A percentile compares a stretch with the other conserved stretches of the same genome.
Evolutionary conservation across 2,797 vertebrate species (phyloP).

Genomic region (Megalops cyprinoides): DNA sequence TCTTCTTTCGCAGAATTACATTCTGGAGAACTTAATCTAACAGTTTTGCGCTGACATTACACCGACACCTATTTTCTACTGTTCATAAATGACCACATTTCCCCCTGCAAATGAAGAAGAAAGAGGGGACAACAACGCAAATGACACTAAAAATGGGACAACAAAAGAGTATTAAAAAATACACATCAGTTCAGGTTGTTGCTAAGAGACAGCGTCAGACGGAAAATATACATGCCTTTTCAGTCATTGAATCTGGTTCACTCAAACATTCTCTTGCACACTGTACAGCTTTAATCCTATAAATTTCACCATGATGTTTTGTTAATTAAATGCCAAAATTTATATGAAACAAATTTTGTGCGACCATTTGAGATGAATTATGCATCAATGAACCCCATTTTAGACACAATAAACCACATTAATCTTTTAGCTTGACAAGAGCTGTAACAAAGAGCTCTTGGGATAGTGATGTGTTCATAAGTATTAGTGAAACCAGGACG

Average conservation of each 20-base stretch:
- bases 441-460: too few species aligned
- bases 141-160: background rate
- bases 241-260: background rate
- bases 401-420: too few species aligned
- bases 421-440: too few species aligned
- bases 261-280: background rate
- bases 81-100: too few species aligned
- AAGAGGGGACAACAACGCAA: background rate
- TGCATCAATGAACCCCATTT: background rate
- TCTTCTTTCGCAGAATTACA: background rate
- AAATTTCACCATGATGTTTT: background rate
- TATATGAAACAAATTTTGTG: background rate
- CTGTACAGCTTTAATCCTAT: background rate
- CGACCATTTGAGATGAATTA: too few species aligned
- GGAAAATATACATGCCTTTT: background rate
- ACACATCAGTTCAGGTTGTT: background rate
- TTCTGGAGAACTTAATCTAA: background rate
- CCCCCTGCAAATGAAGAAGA: too few species aligned
- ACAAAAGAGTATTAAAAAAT: background rate
- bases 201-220: conserved; percentile 19
- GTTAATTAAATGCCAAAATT: background rate
- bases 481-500: too few species aligned
- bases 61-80: too few species aligned
- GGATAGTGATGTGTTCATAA: too few species aligned
- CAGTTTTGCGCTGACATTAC: background rate